Conservation (phyloP, 2,888 invertebrate species). For the Cheilosia soror region DNA sequence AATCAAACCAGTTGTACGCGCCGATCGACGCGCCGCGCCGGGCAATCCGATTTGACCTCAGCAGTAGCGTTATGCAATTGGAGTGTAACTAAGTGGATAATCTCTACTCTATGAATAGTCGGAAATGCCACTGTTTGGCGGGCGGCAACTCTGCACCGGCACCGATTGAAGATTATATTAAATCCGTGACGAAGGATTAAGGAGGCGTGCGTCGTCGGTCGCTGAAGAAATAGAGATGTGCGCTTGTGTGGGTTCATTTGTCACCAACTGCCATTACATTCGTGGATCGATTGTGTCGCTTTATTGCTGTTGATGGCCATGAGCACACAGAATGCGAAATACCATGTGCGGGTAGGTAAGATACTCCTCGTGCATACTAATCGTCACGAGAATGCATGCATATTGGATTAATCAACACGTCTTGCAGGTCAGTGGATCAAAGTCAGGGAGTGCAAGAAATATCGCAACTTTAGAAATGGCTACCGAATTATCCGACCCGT, state of each 20-base stretch:
- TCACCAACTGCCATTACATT: slow-evolving; percentile 34
- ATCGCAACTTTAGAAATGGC: slow-evolving; percentile 16
- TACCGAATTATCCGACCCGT: neutral
- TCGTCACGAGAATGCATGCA: slow-evolving; percentile 37
- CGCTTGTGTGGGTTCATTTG: slow-evolving; percentile 6
- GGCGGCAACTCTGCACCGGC: slow-evolving; percentile 3
- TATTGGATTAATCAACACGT: slow-evolving; percentile 58
- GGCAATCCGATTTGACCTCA: slow-evolving; percentile 36
- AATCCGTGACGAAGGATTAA: slow-evolving; percentile 46
- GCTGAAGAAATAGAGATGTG: slow-evolving; percentile 4
- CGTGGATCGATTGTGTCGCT: slow-evolving; percentile 28
- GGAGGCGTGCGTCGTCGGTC: slow-evolving; percentile 23
- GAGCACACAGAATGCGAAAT: slow-evolving; percentile 53
- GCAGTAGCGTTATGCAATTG: slow-evolving; percentile 32
- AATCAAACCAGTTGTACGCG: slow-evolving; percentile 42
- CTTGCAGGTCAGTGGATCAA: slow-evolving; percentile 64
- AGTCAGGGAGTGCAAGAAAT: slow-evolving; percentile 30
- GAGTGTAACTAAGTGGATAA: slow-evolving; percentile 44
- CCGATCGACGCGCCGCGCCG: neutral
- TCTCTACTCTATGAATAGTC: slow-evolving; percentile 16
- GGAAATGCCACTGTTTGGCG: slow-evolving; percentile 25
- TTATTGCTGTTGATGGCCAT: slow-evolving; percentile 28
- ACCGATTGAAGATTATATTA: slow-evolving; percentile 18
- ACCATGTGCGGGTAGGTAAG: slow-evolving; percentile 17
- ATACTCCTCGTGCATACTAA: slow-evolving; percentile 43